Conservation (phyloP, 1,140 invertebrate species). For the Teleopsis dalmanni region DNA sequence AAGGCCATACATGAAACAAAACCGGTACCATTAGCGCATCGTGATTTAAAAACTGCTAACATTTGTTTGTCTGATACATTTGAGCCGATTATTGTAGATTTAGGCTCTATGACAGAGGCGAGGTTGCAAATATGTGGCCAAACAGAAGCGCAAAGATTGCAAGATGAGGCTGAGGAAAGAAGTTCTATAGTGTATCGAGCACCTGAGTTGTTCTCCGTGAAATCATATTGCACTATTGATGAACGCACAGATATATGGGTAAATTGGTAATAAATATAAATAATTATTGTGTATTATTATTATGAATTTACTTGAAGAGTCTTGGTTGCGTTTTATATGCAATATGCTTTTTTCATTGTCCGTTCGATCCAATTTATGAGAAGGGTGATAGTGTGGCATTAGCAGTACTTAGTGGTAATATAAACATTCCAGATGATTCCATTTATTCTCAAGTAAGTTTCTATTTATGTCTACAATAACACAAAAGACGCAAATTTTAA, state of each 20-base stretch:
- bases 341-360: slow-evolving; percentile 77
- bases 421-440: slow-evolving; percentile 63
- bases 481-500: not conserved
- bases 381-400: slow-evolving; percentile 80
- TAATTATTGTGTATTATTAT: not conserved
- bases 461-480: not conserved
- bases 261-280: slow-evolving; percentile 19
- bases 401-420: slow-evolving; percentile 70
- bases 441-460: slow-evolving; percentile 55
- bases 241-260: slow-evolving; percentile 86
- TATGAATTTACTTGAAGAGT: slow-evolving; percentile 60
- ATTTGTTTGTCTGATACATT: slow-evolving; percentile 66
- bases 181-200: slow-evolving; percentile 83
- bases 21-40: slow-evolving; percentile 68
- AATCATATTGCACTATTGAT: slow-evolving; percentile 71
- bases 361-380: slow-evolving; percentile 79
- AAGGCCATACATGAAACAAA: slow-evolving; percentile 66
- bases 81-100: slow-evolving; percentile 73
- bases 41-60: slow-evolving; percentile 81
- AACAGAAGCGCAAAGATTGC: slow-evolving; percentile 63
- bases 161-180: slow-evolving; percentile 75
- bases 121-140: slow-evolving; percentile 65
- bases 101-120: slow-evolving; percentile 71
- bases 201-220: slow-evolving; percentile 81
- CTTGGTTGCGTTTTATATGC: slow-evolving; percentile 80